Base-by-base conservation (phyloP, 1,140 invertebrate species). In the Ericerus pela region DNA sequence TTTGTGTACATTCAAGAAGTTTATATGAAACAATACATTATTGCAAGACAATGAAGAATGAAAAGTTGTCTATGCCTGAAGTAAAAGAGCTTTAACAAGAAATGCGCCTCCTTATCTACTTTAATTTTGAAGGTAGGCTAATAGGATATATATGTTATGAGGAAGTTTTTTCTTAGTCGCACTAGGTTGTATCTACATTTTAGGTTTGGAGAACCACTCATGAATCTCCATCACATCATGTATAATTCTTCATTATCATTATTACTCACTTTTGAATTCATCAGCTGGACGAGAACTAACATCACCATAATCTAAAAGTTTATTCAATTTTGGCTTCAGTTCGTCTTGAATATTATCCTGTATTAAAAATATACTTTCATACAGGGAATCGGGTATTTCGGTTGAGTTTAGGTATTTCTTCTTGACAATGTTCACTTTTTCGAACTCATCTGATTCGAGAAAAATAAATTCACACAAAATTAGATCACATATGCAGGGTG, bases 271-370 rank as follows among this genome's bases (percentile, higher is more conserved):
- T 47, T 47, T 47, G 20, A 47, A 22, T 4, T 2, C 41, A 24
- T 47, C 41, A 4, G 11, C 14, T 14, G 41, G 41, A 24, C 26
- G 22, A 10, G 26, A 24, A 16, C 16, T 47, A 5, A 47, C 26
- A 2, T 47, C 41, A 5, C 41, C 41, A 24, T 47, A 47, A 16
- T 14, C 26, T 24, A 24, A 4, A 5, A 47, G 22, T 3, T 24
- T 2, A 3, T 2, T 2, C 20, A 47, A 47, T 47, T 47, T 47
- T 24, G 27, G 51, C 20, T 57, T 33, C 6, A 37, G 18, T 2
- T 57, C 27, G 54, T 54, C 31, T 26, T 62, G 12, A 8, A 70
- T 4, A 41, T 59, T 55, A 37, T 70, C 64, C 24, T 65, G 63
- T 4, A 70, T 66, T 66, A 11, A n/a, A 63, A 58, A 53, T 24